Conservation (phyloP, 35 echinoderm and acorn worm genomes). For the Stichopus chloronotus region DNA sequence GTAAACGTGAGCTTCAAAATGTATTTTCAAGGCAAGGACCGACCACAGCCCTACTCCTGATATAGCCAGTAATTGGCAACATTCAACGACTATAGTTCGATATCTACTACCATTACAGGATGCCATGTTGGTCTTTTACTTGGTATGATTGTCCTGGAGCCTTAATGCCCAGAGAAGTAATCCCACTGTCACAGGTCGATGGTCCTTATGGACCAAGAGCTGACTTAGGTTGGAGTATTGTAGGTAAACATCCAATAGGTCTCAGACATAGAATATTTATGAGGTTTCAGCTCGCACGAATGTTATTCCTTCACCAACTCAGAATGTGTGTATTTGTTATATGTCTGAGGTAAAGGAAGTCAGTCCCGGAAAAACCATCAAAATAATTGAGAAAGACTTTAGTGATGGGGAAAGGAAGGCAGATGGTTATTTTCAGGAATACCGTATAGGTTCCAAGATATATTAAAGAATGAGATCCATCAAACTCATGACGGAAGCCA, state of each 20-base stretch:
- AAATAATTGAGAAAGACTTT: conserved; percentile 50
- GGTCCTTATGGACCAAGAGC: conserved; percentile 67
- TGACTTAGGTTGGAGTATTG: conserved; percentile 73
- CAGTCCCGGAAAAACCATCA: not conserved
- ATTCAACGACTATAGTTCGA: conserved; percentile 44
- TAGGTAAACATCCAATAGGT: conserved; percentile 10
- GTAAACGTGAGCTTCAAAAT: conserved; percentile 46
- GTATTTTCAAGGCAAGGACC: conserved; percentile 68
- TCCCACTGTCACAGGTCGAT: conserved; percentile 38
- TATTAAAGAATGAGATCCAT: conserved; percentile 23
- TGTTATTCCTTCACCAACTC: not conserved
- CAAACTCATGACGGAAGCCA: conserved; percentile 21
- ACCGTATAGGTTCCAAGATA: conserved; percentile 15
- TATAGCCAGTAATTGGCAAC: conserved; percentile 61
- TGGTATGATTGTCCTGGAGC: conserved; percentile 83
- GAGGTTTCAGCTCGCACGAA: not conserved
- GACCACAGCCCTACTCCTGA: conserved; percentile 76
- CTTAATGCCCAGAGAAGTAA: too few relatives aligned
- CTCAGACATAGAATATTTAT: conserved; percentile 31
- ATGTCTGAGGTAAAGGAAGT: conserved; percentile 22
- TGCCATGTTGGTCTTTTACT: conserved; percentile 82
- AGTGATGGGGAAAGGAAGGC: not conserved
- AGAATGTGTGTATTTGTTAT: conserved; percentile 5
- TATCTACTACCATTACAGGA: conserved; percentile 39
- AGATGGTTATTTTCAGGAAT: not conserved